Conservation (phyloP, 2,888 invertebrate species). For the Idaea aversata region DNA sequence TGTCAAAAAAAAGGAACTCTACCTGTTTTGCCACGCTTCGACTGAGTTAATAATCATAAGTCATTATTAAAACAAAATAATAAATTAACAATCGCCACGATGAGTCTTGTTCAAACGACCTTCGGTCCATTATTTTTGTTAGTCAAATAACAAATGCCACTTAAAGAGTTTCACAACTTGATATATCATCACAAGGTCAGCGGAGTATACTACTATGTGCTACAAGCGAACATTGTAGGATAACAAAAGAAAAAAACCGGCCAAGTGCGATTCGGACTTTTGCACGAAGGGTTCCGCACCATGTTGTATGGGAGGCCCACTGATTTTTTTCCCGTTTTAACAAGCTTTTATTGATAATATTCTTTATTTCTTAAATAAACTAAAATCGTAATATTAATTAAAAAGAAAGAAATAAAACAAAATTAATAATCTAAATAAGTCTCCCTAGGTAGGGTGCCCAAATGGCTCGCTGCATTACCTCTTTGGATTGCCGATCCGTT, state of each 20-base stretch:
- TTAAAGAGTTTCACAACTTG: conserved; percentile 12
- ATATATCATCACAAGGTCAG: conserved; percentile 9
- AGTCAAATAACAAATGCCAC: conserved; percentile 4
- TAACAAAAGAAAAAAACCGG: neutral
- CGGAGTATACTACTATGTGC: too few relatives aligned
- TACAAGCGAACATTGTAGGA: neutral
- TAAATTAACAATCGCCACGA: conserved; percentile 5
- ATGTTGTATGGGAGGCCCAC: too few relatives aligned
- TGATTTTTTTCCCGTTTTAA: too few relatives aligned
- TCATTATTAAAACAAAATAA: neutral
- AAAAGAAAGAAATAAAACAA: too few relatives aligned
- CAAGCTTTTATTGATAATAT: too few relatives aligned
- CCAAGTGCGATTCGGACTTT: neutral
- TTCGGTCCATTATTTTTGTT: conserved; percentile 9
- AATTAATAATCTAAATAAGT: too few relatives aligned
- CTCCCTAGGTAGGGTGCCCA: too few relatives aligned
- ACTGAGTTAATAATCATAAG: neutral
- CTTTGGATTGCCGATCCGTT: too few relatives aligned
- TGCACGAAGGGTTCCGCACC: too few relatives aligned
- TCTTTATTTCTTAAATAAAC: too few relatives aligned
- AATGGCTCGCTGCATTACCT: too few relatives aligned
- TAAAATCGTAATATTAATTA: too few relatives aligned
- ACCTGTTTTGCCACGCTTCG: neutral
- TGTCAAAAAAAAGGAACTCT: neutral
- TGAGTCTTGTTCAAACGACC: conserved; percentile 11